These are phyloP conservation scores for Hydropsyche betteni DNA, from an alignment of 2,888 invertebrate species.

Conservation along the genomic window DNA sequence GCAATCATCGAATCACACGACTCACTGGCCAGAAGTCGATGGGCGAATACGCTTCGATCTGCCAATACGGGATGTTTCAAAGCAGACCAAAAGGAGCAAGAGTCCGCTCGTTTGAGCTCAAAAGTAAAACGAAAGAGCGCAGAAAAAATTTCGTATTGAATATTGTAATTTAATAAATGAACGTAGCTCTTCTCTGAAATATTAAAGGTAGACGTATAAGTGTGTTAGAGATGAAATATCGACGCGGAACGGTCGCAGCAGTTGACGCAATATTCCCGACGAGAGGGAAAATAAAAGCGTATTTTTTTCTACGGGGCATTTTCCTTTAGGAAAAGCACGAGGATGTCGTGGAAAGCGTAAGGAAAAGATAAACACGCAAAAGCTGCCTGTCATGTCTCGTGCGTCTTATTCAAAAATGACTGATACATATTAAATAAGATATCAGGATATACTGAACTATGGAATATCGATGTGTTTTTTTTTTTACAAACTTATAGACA, in stretches of 20 bases:
- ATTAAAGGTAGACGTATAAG: no score
- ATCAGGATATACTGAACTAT: background rate
- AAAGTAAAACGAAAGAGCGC: constrained; percentile 6
- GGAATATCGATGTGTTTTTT: no score
- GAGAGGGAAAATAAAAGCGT: background rate
- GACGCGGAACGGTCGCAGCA: background rate
- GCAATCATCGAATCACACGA: constrained; percentile 38
- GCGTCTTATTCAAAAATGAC: constrained; percentile 29
- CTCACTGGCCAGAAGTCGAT: constrained; percentile 40
- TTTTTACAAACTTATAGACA: no score
- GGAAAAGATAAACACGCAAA: background rate
- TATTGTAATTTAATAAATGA: no score
- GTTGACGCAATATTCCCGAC: background rate
- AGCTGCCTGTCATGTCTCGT: constrained; percentile 13
- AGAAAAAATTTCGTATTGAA: background rate
- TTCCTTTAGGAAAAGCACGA: no score
- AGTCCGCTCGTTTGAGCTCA: background rate
- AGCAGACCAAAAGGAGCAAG: constrained; percentile 19
- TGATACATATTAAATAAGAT: constrained; percentile 14
- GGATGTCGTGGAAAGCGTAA: background rate
- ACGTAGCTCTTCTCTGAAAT: no score
- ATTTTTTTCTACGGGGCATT: no score
- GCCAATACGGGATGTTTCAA: constrained; percentile 46
- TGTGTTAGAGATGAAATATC: constrained; percentile 6
- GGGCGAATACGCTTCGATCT: constrained; percentile 45